Evolutionary conservation across 2,113 vertebrate species (phyloP), one percentile per base, ranked within the genome.

Genomic region (Eublepharis macularius): DNA sequence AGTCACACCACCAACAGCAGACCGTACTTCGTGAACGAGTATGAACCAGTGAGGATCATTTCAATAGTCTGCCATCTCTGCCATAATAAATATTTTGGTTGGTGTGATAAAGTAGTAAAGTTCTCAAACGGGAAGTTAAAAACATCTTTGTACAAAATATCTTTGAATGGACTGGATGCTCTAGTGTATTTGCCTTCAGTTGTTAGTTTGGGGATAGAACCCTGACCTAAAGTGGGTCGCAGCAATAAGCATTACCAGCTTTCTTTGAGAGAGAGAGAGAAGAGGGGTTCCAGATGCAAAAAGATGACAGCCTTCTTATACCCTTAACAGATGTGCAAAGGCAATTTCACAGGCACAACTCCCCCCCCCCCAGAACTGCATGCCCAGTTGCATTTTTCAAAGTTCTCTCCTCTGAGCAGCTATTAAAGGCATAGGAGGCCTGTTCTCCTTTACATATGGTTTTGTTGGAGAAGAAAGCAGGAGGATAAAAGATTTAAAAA

Each of bases 1-100:
- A 51, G 24, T 73, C 41, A 80, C 60, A 69, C 41, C 2, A 12
- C n/a, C 11, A 39, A 86, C 70, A 85, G 41, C 66, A 45, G n/a
- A 77, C 41, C n/a, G 75, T 86, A 36, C 36, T 76, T 68, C 79
- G 39, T 19, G 86, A 70, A 90, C 81, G 12, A 85, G 75, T n/a
- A 43, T 75, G 51, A 76, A 83, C 82, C 41, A 88, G 7, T 51
- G 86, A 6, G 19, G 69, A 78, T 88, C 91, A 84, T 36, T 29
- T 34, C 16, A 16, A 14, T 24, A 60, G n/a, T 84, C 4, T 32
- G n/a, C n/a, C n/a, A 70, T 26, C 79, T 34, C n/a, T 60, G 29
- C 2, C 0, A 43, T 3, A 6, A 7, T 90, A 69, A 45, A 84
- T 4, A 57, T 24, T 21, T 72, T 88, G 73, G 16, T n/a, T 45